These are phyloP conservation scores for Dryadula phaetusa DNA, from an alignment of 2,888 invertebrate genomes.

Conservation along the genomic window DNA sequence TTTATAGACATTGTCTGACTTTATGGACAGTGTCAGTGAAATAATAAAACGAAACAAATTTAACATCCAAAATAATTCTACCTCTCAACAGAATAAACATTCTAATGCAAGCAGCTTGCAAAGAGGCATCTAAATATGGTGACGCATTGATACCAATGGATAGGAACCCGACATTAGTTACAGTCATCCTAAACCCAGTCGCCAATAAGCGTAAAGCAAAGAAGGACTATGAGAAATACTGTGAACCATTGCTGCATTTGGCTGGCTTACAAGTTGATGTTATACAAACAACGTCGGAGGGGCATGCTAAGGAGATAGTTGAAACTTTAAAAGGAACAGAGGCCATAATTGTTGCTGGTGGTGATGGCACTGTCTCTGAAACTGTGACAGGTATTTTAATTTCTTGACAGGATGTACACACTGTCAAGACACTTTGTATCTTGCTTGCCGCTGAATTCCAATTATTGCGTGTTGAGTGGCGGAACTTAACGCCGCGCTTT, in stretches of 20 bases:
- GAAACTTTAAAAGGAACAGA: conserved; percentile 91
- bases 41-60: too few relatives aligned
- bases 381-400: conserved; percentile 88
- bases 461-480: not conserved
- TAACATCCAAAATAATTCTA: too few relatives aligned
- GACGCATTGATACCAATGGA: conserved; percentile 84
- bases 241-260: conserved; percentile 95
- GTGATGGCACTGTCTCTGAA: conserved; percentile 97
- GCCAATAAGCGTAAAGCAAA: conserved; percentile 90
- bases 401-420: too few relatives aligned
- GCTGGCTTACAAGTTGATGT: conserved; percentile 86
- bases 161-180: conserved; percentile 88
- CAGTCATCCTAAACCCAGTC: conserved; percentile 95
- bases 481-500: too few relatives aligned
- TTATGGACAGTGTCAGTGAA: too few relatives aligned
- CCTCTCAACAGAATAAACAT: conserved; percentile 87
- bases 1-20: too few relatives aligned
- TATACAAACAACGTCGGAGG: conserved; percentile 93
- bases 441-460: too few relatives aligned
- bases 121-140: conserved; percentile 90
- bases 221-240: conserved; percentile 93
- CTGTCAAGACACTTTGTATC: too few relatives aligned
- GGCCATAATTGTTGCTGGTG: conserved; percentile 96
- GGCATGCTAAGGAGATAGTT: conserved; percentile 93
- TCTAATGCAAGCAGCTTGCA: conserved; percentile 91